phyloP scores from a whole-genome alignment of 2,113 vertebrate species.

The Eurypyga helias region DNA sequence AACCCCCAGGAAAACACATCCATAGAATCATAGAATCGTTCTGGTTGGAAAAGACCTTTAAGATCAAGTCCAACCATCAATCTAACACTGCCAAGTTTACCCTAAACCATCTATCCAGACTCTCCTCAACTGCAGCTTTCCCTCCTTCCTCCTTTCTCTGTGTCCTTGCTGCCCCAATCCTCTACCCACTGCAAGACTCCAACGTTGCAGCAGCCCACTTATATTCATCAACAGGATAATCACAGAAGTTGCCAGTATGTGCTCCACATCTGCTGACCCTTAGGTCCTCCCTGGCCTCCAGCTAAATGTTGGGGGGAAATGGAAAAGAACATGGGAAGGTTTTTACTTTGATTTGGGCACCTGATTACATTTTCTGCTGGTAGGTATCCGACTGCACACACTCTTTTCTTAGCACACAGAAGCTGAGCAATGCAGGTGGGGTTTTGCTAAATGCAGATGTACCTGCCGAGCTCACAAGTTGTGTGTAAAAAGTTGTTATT shows the following conservation, averaged over 20 bases:
- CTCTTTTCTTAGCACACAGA: not conserved
- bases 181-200: not conserved
- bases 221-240: not conserved
- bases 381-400: not conserved
- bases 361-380: not conserved
- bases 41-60: too few relatives aligned
- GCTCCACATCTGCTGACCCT: not conserved
- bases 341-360: not conserved
- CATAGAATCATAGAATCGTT: too few relatives aligned
- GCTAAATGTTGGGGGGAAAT: not conserved
- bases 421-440: not conserved
- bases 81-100: too few relatives aligned
- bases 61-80: too few relatives aligned
- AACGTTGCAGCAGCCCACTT: not conserved
- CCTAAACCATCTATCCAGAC: not conserved
- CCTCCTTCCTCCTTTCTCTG: not conserved
- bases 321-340: not conserved
- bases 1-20: not conserved
- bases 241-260: not conserved
- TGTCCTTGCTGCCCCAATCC: not conserved
- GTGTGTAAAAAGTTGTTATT: not conserved
- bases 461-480: not conserved
- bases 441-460: not conserved
- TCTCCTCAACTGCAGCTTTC: not conserved
- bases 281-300: not conserved